Evolutionary conservation across 2,113 vertebrate genomes (phyloP).

Genomic region (Hipposideros armiger): DNA sequence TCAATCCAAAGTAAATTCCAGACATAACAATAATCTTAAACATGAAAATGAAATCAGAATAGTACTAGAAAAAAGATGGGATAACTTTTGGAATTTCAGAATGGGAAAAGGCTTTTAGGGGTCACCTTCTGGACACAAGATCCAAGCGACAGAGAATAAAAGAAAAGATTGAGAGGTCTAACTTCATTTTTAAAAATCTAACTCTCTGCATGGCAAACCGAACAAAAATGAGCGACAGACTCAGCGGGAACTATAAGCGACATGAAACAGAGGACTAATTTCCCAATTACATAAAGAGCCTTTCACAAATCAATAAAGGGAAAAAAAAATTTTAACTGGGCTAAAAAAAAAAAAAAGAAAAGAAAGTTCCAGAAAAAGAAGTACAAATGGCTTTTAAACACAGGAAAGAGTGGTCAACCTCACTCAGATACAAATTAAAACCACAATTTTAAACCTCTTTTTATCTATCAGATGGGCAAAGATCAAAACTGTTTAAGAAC

Average conservation of each 20-base stretch:
- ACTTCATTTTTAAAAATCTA: background rate
- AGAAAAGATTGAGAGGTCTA: constrained; percentile 16
- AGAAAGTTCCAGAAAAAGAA: constrained; percentile 41
- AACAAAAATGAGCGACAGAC: background rate
- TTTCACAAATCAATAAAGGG: constrained; percentile 48
- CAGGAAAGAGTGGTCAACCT: background rate
- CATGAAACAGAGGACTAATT: constrained; percentile 26
- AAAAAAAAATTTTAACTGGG: background rate
- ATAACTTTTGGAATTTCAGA: constrained; percentile 16
- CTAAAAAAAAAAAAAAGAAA: background rate
- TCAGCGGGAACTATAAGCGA: background rate
- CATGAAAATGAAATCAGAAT: constrained; percentile 31
- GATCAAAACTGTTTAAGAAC: constrained; percentile 16
- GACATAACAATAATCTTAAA: constrained; percentile 28
- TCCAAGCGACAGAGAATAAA: background rate
- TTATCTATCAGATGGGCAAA: background rate
- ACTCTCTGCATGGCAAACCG: background rate
- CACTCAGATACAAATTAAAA: constrained; percentile 29
- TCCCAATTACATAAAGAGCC: constrained; percentile 7
- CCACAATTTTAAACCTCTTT: background rate
- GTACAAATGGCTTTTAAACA: background rate
- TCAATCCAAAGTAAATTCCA: constrained; percentile 56
- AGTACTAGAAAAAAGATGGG: background rate
- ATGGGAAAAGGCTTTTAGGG: background rate
- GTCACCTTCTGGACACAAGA: constrained; percentile 7